Conservation (phyloP, 2,888 invertebrate genomes). For the Ichneumon xanthorius region DNA sequence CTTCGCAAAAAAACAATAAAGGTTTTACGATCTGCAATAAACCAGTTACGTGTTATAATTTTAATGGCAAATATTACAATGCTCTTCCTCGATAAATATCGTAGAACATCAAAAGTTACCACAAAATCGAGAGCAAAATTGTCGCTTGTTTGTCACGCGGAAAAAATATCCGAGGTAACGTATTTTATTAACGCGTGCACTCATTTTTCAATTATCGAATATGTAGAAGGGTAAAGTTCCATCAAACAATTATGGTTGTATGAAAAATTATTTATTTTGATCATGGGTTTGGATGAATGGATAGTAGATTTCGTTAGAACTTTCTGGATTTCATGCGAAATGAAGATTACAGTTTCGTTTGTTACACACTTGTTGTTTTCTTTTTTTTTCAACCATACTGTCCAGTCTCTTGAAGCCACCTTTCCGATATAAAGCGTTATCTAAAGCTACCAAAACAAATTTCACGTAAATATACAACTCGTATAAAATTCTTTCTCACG, state of each 20-base stretch:
- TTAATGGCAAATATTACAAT: slow-evolving; percentile 26
- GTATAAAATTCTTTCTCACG: slow-evolving; percentile 75
- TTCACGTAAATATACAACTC: slow-evolving; percentile 73
- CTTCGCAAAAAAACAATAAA: slow-evolving; percentile 12
- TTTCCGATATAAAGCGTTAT: slow-evolving; percentile 59
- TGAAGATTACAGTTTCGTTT: slow-evolving; percentile 56
- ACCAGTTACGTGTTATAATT: slow-evolving; percentile 48
- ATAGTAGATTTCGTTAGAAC: slow-evolving; percentile 60
- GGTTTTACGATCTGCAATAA: slow-evolving; percentile 21
- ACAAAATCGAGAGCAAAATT: background rate
- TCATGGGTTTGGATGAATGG: slow-evolving; percentile 68
- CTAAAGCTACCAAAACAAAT: slow-evolving; percentile 67
- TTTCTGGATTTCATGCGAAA: slow-evolving; percentile 49
- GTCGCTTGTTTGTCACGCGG: too few relatives aligned
- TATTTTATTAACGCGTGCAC: background rate
- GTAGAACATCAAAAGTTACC: background rate
- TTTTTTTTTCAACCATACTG: slow-evolving; percentile 46
- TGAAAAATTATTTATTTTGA: slow-evolving; percentile 79
- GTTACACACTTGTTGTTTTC: slow-evolving; percentile 40
- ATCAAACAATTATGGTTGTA: slow-evolving; percentile 66
- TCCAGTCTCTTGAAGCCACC: slow-evolving; percentile 59
- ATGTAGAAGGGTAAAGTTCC: background rate
- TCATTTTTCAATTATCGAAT: background rate
- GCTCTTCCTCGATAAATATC: slow-evolving; percentile 5
- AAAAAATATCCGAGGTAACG: background rate